Evolutionary conservation across 2,113 vertebrate genomes (phyloP), one percentile per base, ranked within the genome.

Genomic region (Megaceryle maxima): DNA sequence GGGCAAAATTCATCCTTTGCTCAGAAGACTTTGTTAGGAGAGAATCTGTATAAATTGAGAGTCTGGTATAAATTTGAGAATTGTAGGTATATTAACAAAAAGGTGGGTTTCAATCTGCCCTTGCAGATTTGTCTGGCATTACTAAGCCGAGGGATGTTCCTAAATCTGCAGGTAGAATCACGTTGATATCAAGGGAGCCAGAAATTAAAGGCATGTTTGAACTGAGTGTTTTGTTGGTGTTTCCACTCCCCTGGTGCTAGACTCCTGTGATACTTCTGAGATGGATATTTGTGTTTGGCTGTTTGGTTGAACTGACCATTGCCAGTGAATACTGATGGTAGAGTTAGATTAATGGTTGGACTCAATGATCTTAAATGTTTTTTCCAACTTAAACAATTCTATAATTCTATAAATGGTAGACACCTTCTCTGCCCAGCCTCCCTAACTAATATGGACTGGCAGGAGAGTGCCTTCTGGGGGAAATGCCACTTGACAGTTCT

Each of bases 101-200:
- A 8, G 1, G 1, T 0, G 2, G 16, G 29, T 73, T 90, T 51
- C 55, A 50, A 0, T 77, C 17, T 25, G 10, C 44, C 28, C 18
- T 26, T 35, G 33, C 10, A 39, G 31, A 33, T 66, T 66, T 57
- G 21, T 11, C 13, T 62, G 53, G 6, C 10, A 1, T 55, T 81
- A 10, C 44, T 57, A 13, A 68, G 39, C 16, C 2, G 22, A 57
- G 43, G 37, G 66, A 28, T 68, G 28, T 69, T 74, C 8, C 31
- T 78, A 28, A 53, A 35, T 55, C 37, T 5, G 3, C 11, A 33
- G 13, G 37, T 21, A 77, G n/a, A 75, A 10, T 28, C 10, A 1
- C 20, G 6, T 19, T 66, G 21, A 7, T 67, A 21, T 29, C 48
- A 63, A 60, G 67, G 20, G 31, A 78, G 50, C 22, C 39, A 20